phyloP scores from a whole-genome alignment of 2,113 vertebrate species.

The Vimba vimba region DNA sequence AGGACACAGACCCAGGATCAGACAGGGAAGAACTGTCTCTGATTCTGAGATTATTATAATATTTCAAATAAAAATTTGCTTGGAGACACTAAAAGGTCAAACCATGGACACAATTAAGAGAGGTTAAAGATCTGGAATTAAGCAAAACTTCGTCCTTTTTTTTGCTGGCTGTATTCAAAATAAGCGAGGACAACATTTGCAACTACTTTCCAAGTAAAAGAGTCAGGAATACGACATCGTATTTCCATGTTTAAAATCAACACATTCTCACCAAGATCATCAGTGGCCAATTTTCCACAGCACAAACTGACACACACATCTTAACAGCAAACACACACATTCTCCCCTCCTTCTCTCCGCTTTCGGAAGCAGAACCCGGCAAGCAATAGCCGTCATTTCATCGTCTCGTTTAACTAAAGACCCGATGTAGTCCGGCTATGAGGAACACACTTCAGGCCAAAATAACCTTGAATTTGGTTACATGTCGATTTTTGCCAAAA shows the following conservation, averaged over 20 bases:
- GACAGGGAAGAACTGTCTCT: neutral
- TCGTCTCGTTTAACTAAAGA: too few relatives aligned
- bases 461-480: too few relatives aligned
- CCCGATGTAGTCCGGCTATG: too few relatives aligned
- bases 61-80: neutral
- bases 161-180: constrained; percentile 51
- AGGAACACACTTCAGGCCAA: too few relatives aligned
- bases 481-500: too few relatives aligned
- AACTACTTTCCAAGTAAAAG: constrained; percentile 61
- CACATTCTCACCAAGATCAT: neutral
- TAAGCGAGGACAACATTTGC: constrained; percentile 52
- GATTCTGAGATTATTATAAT: neutral
- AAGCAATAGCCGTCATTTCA: too few relatives aligned
- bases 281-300: too few relatives aligned
- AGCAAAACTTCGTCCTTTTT: constrained; percentile 23
- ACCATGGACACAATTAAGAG: neutral
- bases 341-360: too few relatives aligned
- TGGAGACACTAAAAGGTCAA: neutral
- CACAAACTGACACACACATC: too few relatives aligned
- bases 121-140: constrained; percentile 4
- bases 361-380: too few relatives aligned
- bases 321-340: too few relatives aligned
- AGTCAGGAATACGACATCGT: constrained; percentile 1
- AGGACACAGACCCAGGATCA: neutral
- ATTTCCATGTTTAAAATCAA: constrained; percentile 54